A percentile compares a stretch with the other conserved stretches of the same genome.
phyloP scores from a whole-genome alignment of 2,888 invertebrate genomes.

The Kryphioiulus occultus region DNA sequence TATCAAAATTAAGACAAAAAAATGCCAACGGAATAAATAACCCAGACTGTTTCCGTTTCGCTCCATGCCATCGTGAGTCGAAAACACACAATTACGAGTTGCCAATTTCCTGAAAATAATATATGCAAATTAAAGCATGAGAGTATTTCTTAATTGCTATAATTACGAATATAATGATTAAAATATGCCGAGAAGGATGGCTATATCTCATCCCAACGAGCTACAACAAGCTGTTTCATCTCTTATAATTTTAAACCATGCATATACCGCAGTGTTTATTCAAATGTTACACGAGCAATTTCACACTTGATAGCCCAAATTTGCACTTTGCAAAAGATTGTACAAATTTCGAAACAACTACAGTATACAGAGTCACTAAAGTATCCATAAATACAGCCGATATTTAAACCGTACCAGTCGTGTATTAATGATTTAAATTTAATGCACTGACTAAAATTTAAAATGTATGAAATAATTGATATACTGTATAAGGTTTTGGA shows the following conservation, averaged over 20 bases:
- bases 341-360: too few relatives aligned
- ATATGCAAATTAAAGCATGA: background rate
- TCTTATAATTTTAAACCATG: background rate
- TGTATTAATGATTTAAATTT: too few relatives aligned
- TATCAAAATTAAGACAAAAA: background rate
- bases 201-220: background rate
- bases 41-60: background rate
- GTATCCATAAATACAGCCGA: too few relatives aligned
- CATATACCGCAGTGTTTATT: background rate
- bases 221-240: background rate
- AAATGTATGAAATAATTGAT: too few relatives aligned
- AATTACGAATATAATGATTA: background rate
- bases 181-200: background rate
- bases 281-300: constrained; percentile 23
- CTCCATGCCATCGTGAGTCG: background rate
- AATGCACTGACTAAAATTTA: too few relatives aligned
- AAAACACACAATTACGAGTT: background rate
- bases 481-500: too few relatives aligned
- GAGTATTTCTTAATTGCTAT: constrained; percentile 1
- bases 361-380: too few relatives aligned
- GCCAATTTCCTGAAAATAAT: background rate
- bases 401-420: too few relatives aligned
- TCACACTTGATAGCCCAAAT: background rate
- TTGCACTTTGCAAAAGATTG: too few relatives aligned
- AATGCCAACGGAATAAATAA: too few relatives aligned